Evolutionary conservation across 2,888 invertebrate genomes (phyloP).

Genomic region (Muscina levida): DNA sequence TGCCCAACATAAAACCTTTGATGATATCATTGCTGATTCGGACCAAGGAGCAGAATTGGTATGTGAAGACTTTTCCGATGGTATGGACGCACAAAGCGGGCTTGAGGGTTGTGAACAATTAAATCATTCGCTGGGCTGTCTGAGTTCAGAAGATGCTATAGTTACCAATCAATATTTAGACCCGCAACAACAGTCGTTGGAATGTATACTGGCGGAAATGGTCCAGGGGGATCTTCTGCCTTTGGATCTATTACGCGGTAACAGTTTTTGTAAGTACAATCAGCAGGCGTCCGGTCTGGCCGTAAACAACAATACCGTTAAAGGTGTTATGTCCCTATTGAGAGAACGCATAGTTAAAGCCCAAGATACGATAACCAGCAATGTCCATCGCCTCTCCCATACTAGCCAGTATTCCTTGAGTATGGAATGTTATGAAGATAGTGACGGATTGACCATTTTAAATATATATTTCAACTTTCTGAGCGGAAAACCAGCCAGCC

Average conservation of each 20-base stretch:
- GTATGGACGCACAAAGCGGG: neutral
- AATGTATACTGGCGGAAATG: conserved; percentile 68
- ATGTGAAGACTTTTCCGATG: conserved; percentile 32
- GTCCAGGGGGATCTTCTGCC: conserved; percentile 70
- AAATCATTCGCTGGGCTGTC: neutral
- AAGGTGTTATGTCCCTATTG: conserved; percentile 19
- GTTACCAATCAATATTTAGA: neutral
- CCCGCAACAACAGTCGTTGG: conserved; percentile 25
- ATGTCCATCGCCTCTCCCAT: conserved; percentile 61
- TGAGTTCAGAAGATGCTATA: neutral
- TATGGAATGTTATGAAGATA: conserved; percentile 66
- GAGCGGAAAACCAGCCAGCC: conserved; percentile 44
- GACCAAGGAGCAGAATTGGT: neutral
- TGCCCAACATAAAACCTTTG: too few species aligned
- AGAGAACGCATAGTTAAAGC: conserved; percentile 37
- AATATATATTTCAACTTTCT: conserved; percentile 69
- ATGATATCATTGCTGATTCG: neutral
- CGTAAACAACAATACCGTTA: conserved; percentile 12
- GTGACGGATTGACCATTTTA: conserved; percentile 62
- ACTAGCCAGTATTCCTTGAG: conserved; percentile 68
- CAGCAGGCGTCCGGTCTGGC: conserved; percentile 3
- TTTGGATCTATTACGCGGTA: conserved; percentile 65
- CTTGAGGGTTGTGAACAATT: neutral
- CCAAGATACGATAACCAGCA: conserved; percentile 54
- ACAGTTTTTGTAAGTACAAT: conserved; percentile 64